A percentile compares a stretch with the other conserved stretches of the same genome.
phyloP scores from a whole-genome alignment of 2,113 vertebrate genomes.

The Pithys albifrons region DNA sequence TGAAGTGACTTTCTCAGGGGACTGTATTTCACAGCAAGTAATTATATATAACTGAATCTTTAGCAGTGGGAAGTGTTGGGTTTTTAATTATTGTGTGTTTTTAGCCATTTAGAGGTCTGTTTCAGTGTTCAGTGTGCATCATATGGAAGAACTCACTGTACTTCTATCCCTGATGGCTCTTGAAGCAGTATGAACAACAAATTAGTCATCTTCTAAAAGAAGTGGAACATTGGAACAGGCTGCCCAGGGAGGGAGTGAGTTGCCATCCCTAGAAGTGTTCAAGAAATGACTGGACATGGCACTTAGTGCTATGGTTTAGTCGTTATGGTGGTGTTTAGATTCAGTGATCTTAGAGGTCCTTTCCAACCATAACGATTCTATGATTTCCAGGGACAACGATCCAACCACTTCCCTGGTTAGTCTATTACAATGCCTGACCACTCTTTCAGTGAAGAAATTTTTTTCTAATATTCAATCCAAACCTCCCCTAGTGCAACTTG shows the following conservation, averaged over 20 bases:
- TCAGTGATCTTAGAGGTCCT: not conserved
- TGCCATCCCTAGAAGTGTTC: not conserved
- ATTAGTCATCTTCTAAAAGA: not conserved
- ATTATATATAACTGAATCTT: not conserved
- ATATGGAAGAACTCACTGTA: not conserved
- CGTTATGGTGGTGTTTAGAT: not conserved
- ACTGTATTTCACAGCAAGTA: not conserved
- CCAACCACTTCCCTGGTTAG: not conserved
- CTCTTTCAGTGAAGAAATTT: not conserved
- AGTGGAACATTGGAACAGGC: not conserved
- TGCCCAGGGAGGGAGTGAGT: not conserved
- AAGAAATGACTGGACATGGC: not conserved
- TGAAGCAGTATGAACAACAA: not conserved
- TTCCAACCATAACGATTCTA: not conserved
- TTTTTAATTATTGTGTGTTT: not conserved
- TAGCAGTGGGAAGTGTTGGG: not conserved
- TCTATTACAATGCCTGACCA: not conserved
- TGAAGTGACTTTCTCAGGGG: not conserved
- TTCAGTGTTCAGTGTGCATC: not conserved
- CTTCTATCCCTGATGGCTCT: not conserved
- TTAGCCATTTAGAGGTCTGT: not conserved
- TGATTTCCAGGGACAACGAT: not conserved
- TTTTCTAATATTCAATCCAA: not conserved
- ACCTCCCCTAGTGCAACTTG: not conserved
- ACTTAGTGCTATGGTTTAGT: not conserved